Percentiles rank a stretch among this genome's conserved stretches.
phyloP scores from a whole-genome alignment of 1,140 invertebrate species.

The Heliconius eleuchia region DNA sequence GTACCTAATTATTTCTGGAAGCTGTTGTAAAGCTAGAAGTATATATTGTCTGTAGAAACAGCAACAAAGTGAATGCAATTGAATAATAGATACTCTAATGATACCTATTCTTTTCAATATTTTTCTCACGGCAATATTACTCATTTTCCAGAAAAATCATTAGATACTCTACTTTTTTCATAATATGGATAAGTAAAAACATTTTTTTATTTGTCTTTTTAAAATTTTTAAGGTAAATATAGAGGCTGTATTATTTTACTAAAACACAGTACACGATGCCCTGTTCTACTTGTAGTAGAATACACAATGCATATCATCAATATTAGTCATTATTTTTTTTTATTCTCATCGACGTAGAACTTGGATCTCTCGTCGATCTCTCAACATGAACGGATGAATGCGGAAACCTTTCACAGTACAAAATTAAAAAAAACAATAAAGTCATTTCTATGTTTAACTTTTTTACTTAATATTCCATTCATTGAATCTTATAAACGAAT shows the following conservation, averaged over 20 bases:
- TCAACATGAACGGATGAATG: neutral
- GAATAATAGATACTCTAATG: neutral
- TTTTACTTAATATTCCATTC: neutral
- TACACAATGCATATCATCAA: neutral
- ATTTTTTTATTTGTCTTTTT: slow-evolving; percentile 1
- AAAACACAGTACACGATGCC: neutral
- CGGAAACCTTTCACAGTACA: neutral
- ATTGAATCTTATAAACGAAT: neutral
- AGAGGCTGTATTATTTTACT: neutral
- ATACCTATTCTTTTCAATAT: neutral
- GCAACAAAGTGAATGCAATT: neutral
- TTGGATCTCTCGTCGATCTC: neutral
- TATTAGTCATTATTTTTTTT: neutral
- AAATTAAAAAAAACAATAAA: neutral
- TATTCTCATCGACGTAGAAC: neutral
- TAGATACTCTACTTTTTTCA: neutral
- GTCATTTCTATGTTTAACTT: neutral
- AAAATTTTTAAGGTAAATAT: neutral
- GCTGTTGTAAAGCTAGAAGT: neutral
- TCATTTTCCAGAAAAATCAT: neutral
- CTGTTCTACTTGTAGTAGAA: no score
- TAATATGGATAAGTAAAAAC: neutral
- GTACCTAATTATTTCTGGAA: neutral
- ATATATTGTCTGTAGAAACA: slow-evolving; percentile 2
- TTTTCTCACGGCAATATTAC: neutral